These are phyloP conservation scores for Coptodon rendalli DNA, from an alignment of 2,113 vertebrate species.

Conservation along the genomic window DNA sequence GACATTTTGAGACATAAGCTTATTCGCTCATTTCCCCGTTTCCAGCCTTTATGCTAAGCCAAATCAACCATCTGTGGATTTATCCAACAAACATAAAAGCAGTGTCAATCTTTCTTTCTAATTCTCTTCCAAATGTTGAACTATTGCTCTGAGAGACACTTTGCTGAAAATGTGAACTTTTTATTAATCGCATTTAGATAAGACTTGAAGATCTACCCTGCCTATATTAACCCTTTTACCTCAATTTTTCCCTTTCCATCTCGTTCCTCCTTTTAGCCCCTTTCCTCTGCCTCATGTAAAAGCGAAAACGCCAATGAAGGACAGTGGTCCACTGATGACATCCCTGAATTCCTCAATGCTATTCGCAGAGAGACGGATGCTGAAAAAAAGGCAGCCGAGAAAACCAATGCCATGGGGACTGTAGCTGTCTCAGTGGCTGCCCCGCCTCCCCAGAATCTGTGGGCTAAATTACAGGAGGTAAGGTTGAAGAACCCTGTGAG, in stretches of 20 bases:
- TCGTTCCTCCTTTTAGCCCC: not conserved
- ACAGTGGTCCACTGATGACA: slow-evolving; percentile 87
- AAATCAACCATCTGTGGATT: not conserved
- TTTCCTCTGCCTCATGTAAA: not conserved
- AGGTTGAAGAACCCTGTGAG: slow-evolving; percentile 92
- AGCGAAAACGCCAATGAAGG: slow-evolving; percentile 51
- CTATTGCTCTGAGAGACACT: not conserved
- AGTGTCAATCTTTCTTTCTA: not conserved
- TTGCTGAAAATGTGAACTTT: not conserved
- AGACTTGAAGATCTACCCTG: not conserved
- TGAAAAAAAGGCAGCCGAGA: not conserved
- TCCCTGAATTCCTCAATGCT: slow-evolving; percentile 84
- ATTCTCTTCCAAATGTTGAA: not conserved
- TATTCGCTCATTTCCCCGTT: not conserved
- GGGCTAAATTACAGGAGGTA: slow-evolving; percentile 82
- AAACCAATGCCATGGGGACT: slow-evolving; percentile 40
- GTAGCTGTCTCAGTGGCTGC: slow-evolving; percentile 70
- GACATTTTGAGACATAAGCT: not conserved
- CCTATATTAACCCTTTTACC: not conserved
- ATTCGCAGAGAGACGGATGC: slow-evolving; percentile 73
- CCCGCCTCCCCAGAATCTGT: slow-evolving; percentile 63
- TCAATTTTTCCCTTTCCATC: not conserved
- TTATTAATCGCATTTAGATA: not conserved
- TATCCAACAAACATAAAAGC: not conserved
- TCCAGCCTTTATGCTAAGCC: not conserved